phyloP scores from a whole-genome alignment of 2,888 invertebrate species.

The Dilophus febrilis region DNA sequence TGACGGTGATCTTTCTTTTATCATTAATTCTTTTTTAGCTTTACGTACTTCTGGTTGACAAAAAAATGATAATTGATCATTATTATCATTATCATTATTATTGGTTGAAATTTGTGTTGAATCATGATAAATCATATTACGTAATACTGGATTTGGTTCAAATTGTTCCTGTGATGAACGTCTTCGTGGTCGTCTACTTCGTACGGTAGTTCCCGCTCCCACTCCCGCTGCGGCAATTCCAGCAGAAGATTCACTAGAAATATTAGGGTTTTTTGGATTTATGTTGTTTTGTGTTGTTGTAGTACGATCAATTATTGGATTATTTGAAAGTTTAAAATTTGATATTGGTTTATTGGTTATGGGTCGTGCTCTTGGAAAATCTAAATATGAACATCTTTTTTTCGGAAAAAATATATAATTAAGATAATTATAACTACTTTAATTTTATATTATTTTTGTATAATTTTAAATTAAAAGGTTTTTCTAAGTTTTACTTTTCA shows the following conservation, averaged over 20 bases:
- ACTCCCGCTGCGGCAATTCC: no score
- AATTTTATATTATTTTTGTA: no score
- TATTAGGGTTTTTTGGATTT: conserved; percentile 4
- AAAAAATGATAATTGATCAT: conserved; percentile 16
- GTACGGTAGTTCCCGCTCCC: no score
- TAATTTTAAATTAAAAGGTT: no score
- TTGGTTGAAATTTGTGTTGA: conserved; percentile 6
- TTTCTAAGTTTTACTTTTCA: no score
- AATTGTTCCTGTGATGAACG: conserved; percentile 11
- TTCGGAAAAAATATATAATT: no score
- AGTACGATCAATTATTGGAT: conserved; percentile 9
- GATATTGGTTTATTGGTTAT: conserved; percentile 24
- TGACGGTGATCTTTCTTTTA: conserved; percentile 23
- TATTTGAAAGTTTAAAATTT: conserved; percentile 22
- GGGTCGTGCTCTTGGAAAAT: conserved; percentile 27
- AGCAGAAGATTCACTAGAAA: conserved; percentile 1
- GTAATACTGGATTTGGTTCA: background rate
- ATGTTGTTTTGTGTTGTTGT: background rate
- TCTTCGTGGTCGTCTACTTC: conserved; percentile 6
- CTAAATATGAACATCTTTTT: conserved; percentile 23
- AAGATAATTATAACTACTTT: no score
- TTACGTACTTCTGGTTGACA: conserved; percentile 27
- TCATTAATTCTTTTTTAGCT: conserved; percentile 14
- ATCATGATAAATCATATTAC: background rate
- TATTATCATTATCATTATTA: no score